Evolutionary conservation across 1,140 invertebrate genomes (phyloP).

Genomic region (Platyscapa corneri): DNA sequence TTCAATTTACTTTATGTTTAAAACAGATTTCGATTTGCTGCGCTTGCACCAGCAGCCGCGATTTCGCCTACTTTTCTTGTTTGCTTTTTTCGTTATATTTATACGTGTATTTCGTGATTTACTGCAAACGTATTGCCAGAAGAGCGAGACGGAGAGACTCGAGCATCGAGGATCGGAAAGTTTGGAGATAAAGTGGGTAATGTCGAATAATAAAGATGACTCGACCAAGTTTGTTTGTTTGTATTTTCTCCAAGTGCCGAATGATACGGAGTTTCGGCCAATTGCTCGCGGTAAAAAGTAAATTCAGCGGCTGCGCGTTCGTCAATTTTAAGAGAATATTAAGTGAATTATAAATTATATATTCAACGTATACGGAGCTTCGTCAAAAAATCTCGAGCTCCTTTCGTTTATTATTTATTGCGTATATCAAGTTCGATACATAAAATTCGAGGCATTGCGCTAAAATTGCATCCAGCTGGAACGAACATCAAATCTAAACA

Average conservation of each 20-base stretch:
- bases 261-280: neutral
- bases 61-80: conserved; percentile 7
- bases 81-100: conserved; percentile 13
- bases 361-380: too few relatives aligned
- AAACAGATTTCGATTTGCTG: conserved; percentile 45
- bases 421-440: too few relatives aligned
- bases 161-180: neutral
- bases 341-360: too few relatives aligned
- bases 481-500: too few relatives aligned
- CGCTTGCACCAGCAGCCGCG: conserved; percentile 22
- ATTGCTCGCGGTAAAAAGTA: neutral
- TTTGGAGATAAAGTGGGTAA: conserved; percentile 24
- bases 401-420: too few relatives aligned
- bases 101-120: neutral
- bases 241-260: neutral
- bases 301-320: neutral
- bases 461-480: too few relatives aligned
- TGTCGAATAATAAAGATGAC: neutral
- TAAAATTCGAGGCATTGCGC: too few relatives aligned
- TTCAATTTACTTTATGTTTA: conserved; percentile 50
- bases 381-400: too few relatives aligned
- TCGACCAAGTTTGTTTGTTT: neutral
- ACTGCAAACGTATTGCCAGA: neutral
- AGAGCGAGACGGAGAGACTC: neutral
- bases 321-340: too few relatives aligned